Conservation (phyloP, 2,888 invertebrate species). For the Ferrisia virgata region DNA sequence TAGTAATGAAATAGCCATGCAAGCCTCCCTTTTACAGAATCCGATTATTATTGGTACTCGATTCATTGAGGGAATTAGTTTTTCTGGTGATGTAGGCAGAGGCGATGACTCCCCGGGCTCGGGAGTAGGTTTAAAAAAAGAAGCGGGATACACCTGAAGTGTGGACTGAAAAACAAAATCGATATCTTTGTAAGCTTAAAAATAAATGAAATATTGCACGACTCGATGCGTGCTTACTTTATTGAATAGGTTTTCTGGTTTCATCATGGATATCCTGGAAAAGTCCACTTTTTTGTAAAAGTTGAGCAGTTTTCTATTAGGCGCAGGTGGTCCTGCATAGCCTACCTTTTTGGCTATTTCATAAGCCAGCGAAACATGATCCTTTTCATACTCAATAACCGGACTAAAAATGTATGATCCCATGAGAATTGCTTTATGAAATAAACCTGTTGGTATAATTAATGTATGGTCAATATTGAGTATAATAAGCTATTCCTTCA, state of each 20-base stretch:
- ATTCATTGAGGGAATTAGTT: background rate
- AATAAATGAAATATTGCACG: background rate
- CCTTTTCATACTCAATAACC: background rate
- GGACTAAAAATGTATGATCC: background rate
- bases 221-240: background rate
- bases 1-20: background rate
- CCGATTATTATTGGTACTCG: background rate
- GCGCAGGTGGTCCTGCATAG: background rate
- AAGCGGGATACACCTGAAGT: background rate
- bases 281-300: background rate
- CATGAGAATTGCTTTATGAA: background rate
- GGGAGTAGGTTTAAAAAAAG: background rate
- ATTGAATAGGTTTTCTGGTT: background rate
- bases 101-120: background rate
- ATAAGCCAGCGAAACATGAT: background rate
- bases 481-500: too few species aligned
- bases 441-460: conserved; percentile 17
- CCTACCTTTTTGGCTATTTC: background rate
- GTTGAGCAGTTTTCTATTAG: background rate
- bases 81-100: background rate
- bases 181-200: background rate
- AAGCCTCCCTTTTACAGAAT: background rate
- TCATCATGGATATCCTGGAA: background rate
- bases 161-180: background rate
- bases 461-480: too few species aligned